Conservation (phyloP, 2,888 invertebrate species). For the Eupithecia vulgata region DNA sequence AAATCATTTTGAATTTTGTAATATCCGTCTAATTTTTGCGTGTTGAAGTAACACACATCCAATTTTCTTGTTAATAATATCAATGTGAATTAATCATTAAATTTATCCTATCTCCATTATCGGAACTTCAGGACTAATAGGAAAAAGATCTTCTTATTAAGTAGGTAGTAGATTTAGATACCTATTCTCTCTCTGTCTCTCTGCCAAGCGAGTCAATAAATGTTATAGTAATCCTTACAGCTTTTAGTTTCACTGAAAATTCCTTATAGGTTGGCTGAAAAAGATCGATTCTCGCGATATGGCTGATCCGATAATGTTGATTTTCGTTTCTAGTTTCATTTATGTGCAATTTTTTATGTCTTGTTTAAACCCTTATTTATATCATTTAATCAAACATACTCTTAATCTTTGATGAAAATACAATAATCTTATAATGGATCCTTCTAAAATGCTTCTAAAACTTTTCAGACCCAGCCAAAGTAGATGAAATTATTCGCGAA, state of each 20-base stretch:
- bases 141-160: not conserved
- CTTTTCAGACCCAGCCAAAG: slow-evolving; percentile 69
- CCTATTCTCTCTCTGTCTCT: not conserved
- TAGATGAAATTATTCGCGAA: slow-evolving; percentile 75
- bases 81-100: no score
- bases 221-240: not conserved
- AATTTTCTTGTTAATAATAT: no score
- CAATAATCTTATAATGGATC: not conserved
- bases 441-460: not conserved
- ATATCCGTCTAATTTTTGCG: no score
- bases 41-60: no score
- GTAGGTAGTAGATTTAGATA: not conserved
- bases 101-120: no score
- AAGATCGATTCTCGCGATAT: slow-evolving; percentile 7
- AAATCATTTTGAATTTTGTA: not conserved
- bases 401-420: not conserved
- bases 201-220: not conserved
- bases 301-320: not conserved
- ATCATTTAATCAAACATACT: not conserved
- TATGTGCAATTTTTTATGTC: not conserved
- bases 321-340: not conserved
- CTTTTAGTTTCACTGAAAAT: not conserved
- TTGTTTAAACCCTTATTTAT: not conserved
- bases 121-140: no score
- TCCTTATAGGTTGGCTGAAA: slow-evolving; percentile 7